A percentile compares a stretch with the other conserved stretches of the same genome.
Conservation (phyloP, 2,888 invertebrate species). For the Pristionchus entomophagus region DNA sequence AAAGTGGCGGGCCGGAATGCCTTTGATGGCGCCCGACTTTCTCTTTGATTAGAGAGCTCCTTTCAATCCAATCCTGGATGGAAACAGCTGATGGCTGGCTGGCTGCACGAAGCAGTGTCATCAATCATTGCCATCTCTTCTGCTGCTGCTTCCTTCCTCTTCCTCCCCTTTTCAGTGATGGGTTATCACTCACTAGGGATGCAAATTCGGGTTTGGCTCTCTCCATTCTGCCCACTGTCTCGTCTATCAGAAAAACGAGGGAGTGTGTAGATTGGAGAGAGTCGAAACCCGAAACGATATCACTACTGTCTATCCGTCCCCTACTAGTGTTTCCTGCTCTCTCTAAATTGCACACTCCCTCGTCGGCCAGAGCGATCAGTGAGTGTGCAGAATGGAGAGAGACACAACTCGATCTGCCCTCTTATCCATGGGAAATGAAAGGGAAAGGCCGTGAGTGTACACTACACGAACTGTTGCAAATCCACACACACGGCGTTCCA, state of each 20-base stretch:
- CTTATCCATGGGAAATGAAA: no score
- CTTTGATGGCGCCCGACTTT: slow-evolving; percentile 6
- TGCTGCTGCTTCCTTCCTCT: slow-evolving; percentile 11
- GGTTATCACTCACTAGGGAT: slow-evolving; percentile 35
- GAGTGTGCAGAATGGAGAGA: no score
- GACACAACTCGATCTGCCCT: no score
- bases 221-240: background rate
- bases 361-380: no score
- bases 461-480: slow-evolving; percentile 14
- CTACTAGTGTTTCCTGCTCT: no score
- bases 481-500: no score
- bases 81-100: slow-evolving; percentile 13
- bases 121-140: slow-evolving; percentile 34
- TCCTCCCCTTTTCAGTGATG: slow-evolving; percentile 27
- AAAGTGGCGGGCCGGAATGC: background rate
- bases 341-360: no score
- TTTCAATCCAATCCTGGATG: background rate
- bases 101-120: background rate
- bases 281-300: no score
- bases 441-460: slow-evolving; percentile 10
- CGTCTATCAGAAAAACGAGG: background rate
- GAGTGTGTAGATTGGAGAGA: no score
- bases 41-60: background rate
- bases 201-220: no score
- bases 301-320: no score